Evolutionary conservation across 2,888 invertebrate genomes (phyloP).

Genomic region (Mactromeris polynyma): DNA sequence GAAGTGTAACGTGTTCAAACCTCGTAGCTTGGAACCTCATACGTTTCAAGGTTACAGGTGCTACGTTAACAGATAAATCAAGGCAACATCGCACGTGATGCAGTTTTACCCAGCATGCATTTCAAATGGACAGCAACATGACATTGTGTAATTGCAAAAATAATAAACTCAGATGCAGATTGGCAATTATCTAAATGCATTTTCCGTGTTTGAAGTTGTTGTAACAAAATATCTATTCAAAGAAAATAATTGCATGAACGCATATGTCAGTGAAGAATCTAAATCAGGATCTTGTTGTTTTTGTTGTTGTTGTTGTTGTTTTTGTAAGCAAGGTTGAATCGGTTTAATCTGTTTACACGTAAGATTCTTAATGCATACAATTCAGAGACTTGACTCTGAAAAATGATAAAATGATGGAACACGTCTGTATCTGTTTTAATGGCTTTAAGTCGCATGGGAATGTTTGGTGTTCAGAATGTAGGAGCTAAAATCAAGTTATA

Average conservation of each 20-base stretch:
- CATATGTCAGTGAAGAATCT: background rate
- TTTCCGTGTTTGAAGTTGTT: background rate
- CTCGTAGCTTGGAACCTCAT: background rate
- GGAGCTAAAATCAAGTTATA: too few relatives aligned
- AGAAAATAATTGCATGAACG: conserved; percentile 5
- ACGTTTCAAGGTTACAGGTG: background rate
- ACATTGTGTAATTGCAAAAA: background rate
- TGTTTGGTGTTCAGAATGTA: too few relatives aligned
- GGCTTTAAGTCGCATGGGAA: too few relatives aligned
- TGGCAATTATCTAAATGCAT: conserved; percentile 14
- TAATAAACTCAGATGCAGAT: background rate
- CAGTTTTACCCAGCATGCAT: background rate
- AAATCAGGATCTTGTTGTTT: background rate
- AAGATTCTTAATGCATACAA: too few relatives aligned
- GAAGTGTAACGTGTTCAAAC: too few relatives aligned
- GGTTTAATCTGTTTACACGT: background rate
- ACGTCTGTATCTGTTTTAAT: too few relatives aligned
- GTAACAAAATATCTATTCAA: conserved; percentile 14
- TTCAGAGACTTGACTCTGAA: too few relatives aligned
- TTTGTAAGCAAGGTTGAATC: background rate
- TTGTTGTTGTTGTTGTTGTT: background rate
- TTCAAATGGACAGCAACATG: background rate
- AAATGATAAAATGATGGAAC: too few relatives aligned
- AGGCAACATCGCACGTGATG: background rate
- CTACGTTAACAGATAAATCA: background rate